Base-by-base conservation (phyloP, 1,140 invertebrate species). In the Drosophila santomea region DNA sequence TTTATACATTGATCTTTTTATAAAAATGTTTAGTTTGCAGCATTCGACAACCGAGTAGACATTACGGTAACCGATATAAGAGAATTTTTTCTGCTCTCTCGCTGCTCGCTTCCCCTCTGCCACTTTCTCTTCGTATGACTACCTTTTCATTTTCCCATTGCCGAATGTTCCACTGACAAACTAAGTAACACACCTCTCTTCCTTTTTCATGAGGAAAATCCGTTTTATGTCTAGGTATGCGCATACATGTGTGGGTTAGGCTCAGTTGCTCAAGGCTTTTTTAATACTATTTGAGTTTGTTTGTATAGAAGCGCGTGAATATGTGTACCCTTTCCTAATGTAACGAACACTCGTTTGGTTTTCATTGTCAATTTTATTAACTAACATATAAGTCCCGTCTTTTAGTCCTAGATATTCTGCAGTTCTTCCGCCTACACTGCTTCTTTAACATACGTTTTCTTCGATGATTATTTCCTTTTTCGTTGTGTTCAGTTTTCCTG, bases 231-330 rank as follows among this genome's bases (percentile, higher is more conserved):
- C 77, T 64, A 78, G 74, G 63, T 75, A 59, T 52, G 60, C 50
- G 51, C 41, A 25, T 60, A 36, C 63, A 55, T 80, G 15, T 81
- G 66, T 78, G 64, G 62, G 79, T 86, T 86, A 78, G 78, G 82
- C 67, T 85, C 64, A 86, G 81, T 85, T 85, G 64, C 78, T 75
- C 82, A 85, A 85, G 82, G 78, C 81, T 81, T 69, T 78, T 85
- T 81, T 75, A 82, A 85, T 86, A 68, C 82, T 78, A 75, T 63
- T 48, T 86, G 82, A 85, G 81, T 86, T 86, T 66, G 64, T 78
- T 84, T 85, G 73, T 83, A 47, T 71, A 63, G 39, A 32, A 68
- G n/a, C 28, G 25, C 17, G 17, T 39, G 48, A 23, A 38, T 50
- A 10, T 63, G 73, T 73, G 78, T 85, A 80, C 58, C 68, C 76